Evolutionary conservation across 35 echinoderm and acorn worm species (phyloP).

Genomic region (Holothuria glaberrima): DNA sequence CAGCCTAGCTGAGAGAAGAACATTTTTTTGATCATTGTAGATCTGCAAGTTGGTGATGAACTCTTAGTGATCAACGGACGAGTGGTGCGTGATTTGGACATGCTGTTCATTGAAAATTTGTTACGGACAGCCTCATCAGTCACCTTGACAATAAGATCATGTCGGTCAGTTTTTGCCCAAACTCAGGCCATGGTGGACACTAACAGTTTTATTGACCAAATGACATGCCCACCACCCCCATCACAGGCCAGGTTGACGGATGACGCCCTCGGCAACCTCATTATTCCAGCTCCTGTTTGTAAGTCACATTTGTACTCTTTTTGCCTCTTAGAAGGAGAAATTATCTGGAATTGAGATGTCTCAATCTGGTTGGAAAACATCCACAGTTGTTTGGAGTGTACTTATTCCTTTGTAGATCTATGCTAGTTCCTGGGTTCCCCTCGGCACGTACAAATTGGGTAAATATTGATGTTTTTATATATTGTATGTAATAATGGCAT

Average conservation of each 20-base stretch:
- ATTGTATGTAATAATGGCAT: no score
- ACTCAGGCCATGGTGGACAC: constrained; percentile 91
- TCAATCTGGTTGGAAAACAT: no score
- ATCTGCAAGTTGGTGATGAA: constrained; percentile 95
- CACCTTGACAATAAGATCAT: constrained; percentile 93
- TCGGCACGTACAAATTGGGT: no score
- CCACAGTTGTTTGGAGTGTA: no score
- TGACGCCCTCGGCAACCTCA: constrained; percentile 86
- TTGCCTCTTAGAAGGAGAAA: no score
- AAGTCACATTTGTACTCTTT: background rate
- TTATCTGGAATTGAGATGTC: no score
- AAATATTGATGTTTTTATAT: no score
- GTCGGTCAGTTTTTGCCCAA: constrained; percentile 90
- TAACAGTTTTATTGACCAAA: constrained; percentile 89
- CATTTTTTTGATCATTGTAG: constrained; percentile 24
- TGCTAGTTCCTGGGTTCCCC: no score
- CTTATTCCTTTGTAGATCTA: no score
- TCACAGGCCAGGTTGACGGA: constrained; percentile 88
- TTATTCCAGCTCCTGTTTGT: constrained; percentile 86
- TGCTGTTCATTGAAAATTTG: constrained; percentile 95
- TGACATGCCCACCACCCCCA: constrained; percentile 95
- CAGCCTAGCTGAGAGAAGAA: no score
- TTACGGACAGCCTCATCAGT: constrained; percentile 63
- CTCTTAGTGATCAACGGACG: constrained; percentile 87
- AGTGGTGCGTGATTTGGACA: constrained; percentile 94